Conservation (phyloP, 2,888 invertebrate species). For the Ennomos erosarius region DNA sequence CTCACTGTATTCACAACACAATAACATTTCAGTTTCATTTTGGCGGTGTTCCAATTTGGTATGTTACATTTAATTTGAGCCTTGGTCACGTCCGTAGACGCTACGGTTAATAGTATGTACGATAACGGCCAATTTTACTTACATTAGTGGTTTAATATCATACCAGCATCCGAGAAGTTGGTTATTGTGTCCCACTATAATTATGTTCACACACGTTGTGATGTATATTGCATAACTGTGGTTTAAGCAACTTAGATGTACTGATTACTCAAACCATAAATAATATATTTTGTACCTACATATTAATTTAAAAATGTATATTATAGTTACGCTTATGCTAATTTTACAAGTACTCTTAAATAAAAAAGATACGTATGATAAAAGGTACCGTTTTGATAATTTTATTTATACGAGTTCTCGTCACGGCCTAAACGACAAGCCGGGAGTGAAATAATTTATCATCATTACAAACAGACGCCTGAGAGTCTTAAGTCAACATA, state of each 20-base stretch:
- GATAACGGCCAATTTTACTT: constrained; percentile 23
- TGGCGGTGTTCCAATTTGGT: constrained; percentile 39
- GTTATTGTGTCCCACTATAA: constrained; percentile 13
- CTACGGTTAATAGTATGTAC: constrained; percentile 27
- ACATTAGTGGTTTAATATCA: constrained; percentile 20
- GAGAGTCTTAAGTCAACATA: constrained; percentile 34
- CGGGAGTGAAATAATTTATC: constrained; percentile 37
- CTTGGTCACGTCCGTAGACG: constrained; percentile 28
- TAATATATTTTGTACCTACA: too few relatives aligned
- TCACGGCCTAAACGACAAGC: constrained; percentile 23
- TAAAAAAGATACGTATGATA: too few relatives aligned
- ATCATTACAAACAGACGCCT: constrained; percentile 33
- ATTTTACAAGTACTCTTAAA: too few relatives aligned
- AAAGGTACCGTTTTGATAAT: too few relatives aligned
- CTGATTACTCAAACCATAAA: too few relatives aligned
- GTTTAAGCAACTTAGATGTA: constrained; percentile 5
- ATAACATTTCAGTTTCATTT: constrained; percentile 60
- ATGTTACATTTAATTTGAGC: constrained; percentile 40
- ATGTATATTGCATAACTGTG: constrained; percentile 1
- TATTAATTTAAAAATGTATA: too few relatives aligned
- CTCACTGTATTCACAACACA: constrained; percentile 61
- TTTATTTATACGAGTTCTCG: background rate
- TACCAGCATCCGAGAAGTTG: constrained; percentile 6
- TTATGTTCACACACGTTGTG: constrained; percentile 12
- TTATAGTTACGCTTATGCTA: too few relatives aligned